Evolutionary conservation across 2,888 invertebrate species (phyloP), one percentile per base, ranked within the genome.

Genomic region (Dicycla oo): DNA sequence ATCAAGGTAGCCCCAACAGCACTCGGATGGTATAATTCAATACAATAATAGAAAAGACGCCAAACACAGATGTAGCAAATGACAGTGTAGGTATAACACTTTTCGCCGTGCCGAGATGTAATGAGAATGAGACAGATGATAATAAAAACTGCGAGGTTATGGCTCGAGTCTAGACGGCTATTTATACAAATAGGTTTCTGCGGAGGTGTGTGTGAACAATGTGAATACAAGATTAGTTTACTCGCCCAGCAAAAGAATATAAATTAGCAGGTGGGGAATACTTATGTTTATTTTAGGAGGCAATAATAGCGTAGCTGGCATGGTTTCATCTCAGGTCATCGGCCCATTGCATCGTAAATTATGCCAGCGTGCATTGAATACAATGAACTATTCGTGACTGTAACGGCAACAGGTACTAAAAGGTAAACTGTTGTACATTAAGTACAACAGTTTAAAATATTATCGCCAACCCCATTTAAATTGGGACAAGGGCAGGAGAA

Each of bases 301-400:
- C 87, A 89, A 90, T 91, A 90, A 89, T 88, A 82, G 83, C 86
- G 78, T 80, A 86, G 82, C 80, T 89, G 89, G 89, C 89, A 86
- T 77, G 84, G 87, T 86, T 91, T 90, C 90, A 88, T 86, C 80
- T 75, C 82, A 84, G 85, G 85, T 83, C 78, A 40, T 69, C 80
- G 69, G 79, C 79, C 77, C 84, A 84, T 78, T 88, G 89, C 87
- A 87, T 86, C 78, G 83, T 90, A 88, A 88, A 90, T 90, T 88
- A 90, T 82, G 84, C 83, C 70, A 80, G 80, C 87, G 88, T 91
- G 90, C 89, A 89, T 88, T 91, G 90, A 91, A 93, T 92, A 91
- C 86, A 90, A 86, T 86, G 88, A 87, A 83, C 85, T 84, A 77
- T 86, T 78, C 78, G 78, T 69, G 63, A 76, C 72, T 72, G 70